A percentile compares a stretch with the other conserved stretches of the same genome.
These are phyloP conservation scores for Chloropsis cyanopogon DNA, from an alignment of 2,113 vertebrate species.

Conservation along the genomic window DNA sequence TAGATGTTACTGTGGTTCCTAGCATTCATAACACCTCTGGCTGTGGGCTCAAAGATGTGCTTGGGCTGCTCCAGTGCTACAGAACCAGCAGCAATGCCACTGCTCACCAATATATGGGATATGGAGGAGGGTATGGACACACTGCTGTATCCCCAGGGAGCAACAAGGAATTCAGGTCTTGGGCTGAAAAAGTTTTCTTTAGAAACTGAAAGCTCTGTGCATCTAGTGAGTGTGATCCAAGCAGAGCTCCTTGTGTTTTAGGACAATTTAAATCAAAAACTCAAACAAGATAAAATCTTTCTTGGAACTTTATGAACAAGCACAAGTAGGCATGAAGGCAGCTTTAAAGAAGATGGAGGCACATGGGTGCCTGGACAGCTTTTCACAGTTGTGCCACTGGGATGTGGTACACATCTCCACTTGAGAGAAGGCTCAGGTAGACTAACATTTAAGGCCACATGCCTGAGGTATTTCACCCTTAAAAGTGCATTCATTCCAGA, in stretches of 20 bases:
- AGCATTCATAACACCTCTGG: background rate
- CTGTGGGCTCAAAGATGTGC: background rate
- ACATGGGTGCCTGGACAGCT: background rate
- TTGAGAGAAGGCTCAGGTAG: background rate
- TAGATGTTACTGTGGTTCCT: background rate
- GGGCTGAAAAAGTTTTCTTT: background rate
- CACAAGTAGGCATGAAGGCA: background rate
- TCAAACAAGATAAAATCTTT: background rate
- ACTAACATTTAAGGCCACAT: background rate
- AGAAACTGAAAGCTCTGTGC: background rate
- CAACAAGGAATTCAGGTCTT: background rate
- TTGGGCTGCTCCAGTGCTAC: background rate
- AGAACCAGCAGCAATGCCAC: background rate
- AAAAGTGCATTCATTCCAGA: slow-evolving; percentile 50
- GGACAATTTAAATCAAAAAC: background rate
- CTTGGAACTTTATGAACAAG: background rate
- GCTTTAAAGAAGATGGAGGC: background rate
- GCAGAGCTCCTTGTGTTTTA: background rate
- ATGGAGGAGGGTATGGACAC: background rate
- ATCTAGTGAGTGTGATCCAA: background rate
- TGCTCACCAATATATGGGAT: background rate
- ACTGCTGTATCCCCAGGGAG: background rate
- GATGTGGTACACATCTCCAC: background rate
- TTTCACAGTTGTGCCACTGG: background rate
- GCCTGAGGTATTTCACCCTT: slow-evolving; percentile 28